Evolutionary conservation across 2,113 vertebrate species (phyloP), one percentile per base, ranked within the genome.

Genomic region (Anguilla rostrata): DNA sequence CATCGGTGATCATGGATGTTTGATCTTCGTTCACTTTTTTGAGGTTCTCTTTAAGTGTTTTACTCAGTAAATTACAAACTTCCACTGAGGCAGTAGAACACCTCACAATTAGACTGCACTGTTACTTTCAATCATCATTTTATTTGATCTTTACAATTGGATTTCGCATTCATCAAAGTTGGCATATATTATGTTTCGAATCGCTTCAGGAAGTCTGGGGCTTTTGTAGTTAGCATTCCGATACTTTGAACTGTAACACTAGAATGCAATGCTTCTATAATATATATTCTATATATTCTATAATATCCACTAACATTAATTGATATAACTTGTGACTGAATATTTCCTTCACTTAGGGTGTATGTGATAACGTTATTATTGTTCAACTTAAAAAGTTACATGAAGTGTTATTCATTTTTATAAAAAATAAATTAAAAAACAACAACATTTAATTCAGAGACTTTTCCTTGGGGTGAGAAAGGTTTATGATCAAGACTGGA

Each of bases 11-110:
- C 60, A 29, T 22, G 20, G 39, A 41, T 71, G 18, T n/a, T 84
- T 63, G 57, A 75, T 34, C 71, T 12, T 84, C 66, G 40, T 84
- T 39, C 39, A 41, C 39, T 84, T 84, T n/a, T 84, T 84, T 39
- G 56, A 71, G 57, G 57, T 41, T 66, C 60, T 26, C 26, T 41
- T 26, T 26, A 84, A 71, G 22, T 66, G 39, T 71, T 84, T 14
- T 75, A 75, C 6, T 34, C 71, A 11, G n/a, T 9, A 41, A 40
- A 84, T 85, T 83, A 11, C 16, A 78, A 39, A 14, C 49, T 75
- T 57, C 71, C 34, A 29, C 71, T 6, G 11, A 75, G 71, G n/a
- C n/a, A 29, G n/a, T 75, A 22, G 20, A 11, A 34, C 71, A 11
- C 34, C 71, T 75, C 8, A 75, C 9, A 75, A 75, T 75, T 75